Conservation (phyloP, 2,888 invertebrate genomes). For the Drosophila kuntzei region DNA sequence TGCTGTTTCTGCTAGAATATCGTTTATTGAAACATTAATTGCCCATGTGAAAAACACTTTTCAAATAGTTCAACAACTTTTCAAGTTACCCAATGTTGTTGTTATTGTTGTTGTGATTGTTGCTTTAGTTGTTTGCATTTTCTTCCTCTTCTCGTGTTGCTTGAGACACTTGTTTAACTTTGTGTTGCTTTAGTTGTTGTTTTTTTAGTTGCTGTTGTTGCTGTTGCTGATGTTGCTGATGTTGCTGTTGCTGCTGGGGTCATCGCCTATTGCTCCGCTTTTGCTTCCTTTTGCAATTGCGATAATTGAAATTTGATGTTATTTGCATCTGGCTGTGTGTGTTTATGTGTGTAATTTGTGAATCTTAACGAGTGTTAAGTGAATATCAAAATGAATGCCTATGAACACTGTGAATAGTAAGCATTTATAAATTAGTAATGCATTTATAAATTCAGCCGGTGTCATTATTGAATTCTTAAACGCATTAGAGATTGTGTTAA, state of each 20-base stretch:
- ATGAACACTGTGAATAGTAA: no score
- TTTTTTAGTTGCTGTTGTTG: conserved; percentile 4
- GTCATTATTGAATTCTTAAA: no score
- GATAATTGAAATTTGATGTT: conserved; percentile 84
- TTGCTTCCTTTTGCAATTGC: conserved; percentile 59
- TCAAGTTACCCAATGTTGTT: conserved; percentile 25
- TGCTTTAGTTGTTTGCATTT: conserved; percentile 50
- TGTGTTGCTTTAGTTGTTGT: conserved; percentile 16
- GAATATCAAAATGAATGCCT: conserved; percentile 7
- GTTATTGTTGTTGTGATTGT: conserved; percentile 3
- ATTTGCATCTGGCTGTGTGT: conserved; percentile 14
- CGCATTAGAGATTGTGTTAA: no score
- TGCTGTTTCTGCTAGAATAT: conserved; percentile 60
- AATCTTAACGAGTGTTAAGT: conserved; percentile 6
- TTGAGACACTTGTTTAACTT: conserved; percentile 61
- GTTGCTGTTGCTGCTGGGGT: conserved; percentile 49
- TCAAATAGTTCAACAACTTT: conserved; percentile 71
- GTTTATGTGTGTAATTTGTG: conserved; percentile 36
- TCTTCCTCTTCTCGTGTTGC: conserved; percentile 43
- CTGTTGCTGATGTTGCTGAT: conserved; percentile 7
- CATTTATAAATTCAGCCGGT: no score
- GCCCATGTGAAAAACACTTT: conserved; percentile 78
- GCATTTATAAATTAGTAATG: no score
- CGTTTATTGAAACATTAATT: conserved; percentile 84
- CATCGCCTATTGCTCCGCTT: conserved; percentile 52